Evolutionary conservation across 2,797 vertebrate genomes (phyloP).

Genomic region (Phrynocephalus guinanensis): DNA sequence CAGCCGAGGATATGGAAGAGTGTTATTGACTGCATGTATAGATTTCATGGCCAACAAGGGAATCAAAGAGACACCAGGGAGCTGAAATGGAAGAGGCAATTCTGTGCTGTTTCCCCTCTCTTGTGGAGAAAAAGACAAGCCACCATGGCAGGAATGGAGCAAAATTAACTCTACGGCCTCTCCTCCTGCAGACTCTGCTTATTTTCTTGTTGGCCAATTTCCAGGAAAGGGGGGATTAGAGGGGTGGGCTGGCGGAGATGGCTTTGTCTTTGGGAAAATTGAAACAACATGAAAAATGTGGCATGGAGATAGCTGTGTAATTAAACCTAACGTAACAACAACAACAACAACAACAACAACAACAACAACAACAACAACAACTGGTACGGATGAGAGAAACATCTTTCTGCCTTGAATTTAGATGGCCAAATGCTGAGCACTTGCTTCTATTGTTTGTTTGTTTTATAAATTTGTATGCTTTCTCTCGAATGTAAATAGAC

Average conservation of each 20-base stretch:
- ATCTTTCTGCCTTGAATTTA: neutral
- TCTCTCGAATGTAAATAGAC: neutral
- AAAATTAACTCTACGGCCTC: neutral
- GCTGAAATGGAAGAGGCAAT: constrained; percentile 32
- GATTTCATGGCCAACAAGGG: constrained; percentile 56
- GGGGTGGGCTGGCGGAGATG: too few species aligned
- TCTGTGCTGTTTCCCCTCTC: constrained; percentile 17
- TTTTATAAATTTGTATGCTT: neutral
- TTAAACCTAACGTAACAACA: neutral
- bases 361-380: neutral
- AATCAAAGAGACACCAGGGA: constrained; percentile 63
- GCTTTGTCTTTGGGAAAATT: neutral
- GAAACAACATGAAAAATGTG: neutral
- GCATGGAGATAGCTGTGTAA: neutral
- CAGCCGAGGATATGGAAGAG: constrained; percentile 33
- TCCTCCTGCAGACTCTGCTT: neutral
- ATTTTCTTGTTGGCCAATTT: neutral
- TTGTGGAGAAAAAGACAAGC: neutral
- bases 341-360: neutral
- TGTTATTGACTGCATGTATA: constrained; percentile 35
- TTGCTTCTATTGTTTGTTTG: neutral
- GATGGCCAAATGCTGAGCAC: neutral
- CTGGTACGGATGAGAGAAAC: neutral
- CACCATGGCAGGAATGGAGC: neutral
- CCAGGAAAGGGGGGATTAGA: neutral